A percentile compares a stretch with the other conserved stretches of the same genome.
Evolutionary conservation across 2,113 vertebrate species (phyloP).

Genomic region (Campylorhamphus procurvoides): DNA sequence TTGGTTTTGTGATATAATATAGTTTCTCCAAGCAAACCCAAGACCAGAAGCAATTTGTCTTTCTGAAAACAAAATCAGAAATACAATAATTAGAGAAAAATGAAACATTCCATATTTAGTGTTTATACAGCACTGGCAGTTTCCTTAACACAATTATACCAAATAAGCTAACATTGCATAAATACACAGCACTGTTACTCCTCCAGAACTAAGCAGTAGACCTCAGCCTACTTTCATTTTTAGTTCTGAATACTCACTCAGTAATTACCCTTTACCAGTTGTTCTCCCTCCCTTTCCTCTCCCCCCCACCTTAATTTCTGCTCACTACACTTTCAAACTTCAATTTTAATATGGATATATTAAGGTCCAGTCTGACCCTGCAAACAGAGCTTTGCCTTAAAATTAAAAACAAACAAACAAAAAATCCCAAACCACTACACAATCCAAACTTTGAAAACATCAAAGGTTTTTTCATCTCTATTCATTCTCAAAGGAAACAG

Average conservation of each 20-base stretch:
- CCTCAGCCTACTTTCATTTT: not conserved
- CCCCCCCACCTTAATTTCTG: not conserved
- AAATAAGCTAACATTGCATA: not conserved
- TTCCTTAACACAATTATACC: not conserved
- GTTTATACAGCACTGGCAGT: not conserved
- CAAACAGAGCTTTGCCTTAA: not conserved
- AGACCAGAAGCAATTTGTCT: constrained; percentile 80
- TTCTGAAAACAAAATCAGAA: constrained; percentile 76
- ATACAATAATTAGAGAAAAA: not conserved
- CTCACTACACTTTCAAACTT: not conserved
- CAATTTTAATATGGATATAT: not conserved
- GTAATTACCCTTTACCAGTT: not conserved
- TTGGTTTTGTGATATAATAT: constrained; percentile 81
- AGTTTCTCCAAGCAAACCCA: constrained; percentile 86
- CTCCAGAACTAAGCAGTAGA: not conserved
- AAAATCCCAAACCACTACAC: not conserved
- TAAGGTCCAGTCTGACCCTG: not conserved
- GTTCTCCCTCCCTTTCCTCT: not conserved
- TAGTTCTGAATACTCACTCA: not conserved
- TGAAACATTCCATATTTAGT: not conserved
- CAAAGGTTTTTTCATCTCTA: not conserved
- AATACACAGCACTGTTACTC: not conserved
- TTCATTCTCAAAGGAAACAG: not conserved
- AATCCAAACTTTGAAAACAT: not conserved
- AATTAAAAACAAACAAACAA: not conserved